Conservation (phyloP, 2,888 invertebrate species). For the Synanthedon formicaeformis region DNA sequence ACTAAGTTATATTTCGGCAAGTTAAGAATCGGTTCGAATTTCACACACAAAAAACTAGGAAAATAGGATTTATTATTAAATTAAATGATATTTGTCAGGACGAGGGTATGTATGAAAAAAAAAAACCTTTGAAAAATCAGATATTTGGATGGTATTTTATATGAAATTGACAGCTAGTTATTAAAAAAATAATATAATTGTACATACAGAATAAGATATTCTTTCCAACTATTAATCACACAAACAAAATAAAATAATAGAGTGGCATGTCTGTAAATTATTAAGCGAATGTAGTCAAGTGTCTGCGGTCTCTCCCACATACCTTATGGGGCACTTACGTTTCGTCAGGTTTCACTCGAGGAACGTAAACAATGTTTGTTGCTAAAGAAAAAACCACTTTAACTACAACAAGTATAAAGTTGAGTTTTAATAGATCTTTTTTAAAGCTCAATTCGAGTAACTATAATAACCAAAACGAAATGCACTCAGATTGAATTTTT, state of each 20-base stretch:
- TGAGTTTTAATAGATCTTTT: not conserved
- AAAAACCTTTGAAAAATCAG: too few species aligned
- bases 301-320: conserved; percentile 28
- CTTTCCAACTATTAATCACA: too few species aligned
- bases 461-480: conserved; percentile 23
- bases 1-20: too few species aligned
- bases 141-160: too few species aligned
- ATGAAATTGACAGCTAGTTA: too few species aligned
- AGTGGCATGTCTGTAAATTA: conserved; percentile 17
- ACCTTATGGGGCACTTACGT: conserved; percentile 42
- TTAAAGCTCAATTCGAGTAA: not conserved
- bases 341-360: conserved; percentile 37
- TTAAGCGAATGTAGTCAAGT: conserved; percentile 16
- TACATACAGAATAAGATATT: not conserved
- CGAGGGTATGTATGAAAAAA: too few species aligned
- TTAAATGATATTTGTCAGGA: too few species aligned
- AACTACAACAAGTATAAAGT: conserved; percentile 10
- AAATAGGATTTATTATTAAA: too few species aligned
- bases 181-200: too few species aligned
- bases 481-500: conserved; percentile 26
- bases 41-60: too few species aligned
- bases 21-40: too few species aligned
- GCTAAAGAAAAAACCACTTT: conserved; percentile 17
- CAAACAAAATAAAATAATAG: too few species aligned
- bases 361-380: conserved; percentile 36